Base-by-base conservation (phyloP, 2,888 invertebrate species). In the Lasius fuliginosus region DNA sequence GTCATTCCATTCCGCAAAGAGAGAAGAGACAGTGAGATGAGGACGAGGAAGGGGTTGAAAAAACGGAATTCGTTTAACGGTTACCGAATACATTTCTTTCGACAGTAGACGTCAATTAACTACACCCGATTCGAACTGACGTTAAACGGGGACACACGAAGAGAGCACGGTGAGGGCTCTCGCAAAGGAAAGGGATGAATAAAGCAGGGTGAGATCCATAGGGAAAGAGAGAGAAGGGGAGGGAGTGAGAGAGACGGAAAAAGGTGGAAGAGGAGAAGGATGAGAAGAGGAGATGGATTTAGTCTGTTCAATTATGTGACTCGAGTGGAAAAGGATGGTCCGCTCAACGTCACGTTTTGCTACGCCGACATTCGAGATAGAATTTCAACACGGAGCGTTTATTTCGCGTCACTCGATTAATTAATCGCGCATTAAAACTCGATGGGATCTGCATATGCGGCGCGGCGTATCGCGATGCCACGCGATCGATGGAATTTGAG, bases 81-180 rank as follows among this genome's bases (percentile, higher is more conserved):
- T 82, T 88, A 86, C 85, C 86, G 86, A 90, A 90, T 90, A 90
- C 89, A 90, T 90, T 90, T 90, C 90, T 90, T 90, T 89, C 85
- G 85, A 85, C 88, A 87, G 86, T 86, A 85, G 86, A 90, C 85
- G 90, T 90, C 89, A 90, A 90, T 90, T 90, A 90, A 90, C 88
- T 73, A 85, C 69, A 84, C 84, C 75, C 87, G 86, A 90, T 89
- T 89, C 87, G 85, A 90, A 89, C 86, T 88, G 90, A 90, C 90
- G 87, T 86, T 85, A 87, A 89, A 88, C 82, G 85, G 69, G 85
- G 82, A 79, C 82, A 83, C 75, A 65, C 71, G 83, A 67, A 74
- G 85, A 79, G 83, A 76, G 60, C 73, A 84, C 65, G 84, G n/a
- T 27, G 82, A 74, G 62, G 76, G 83, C 60, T 49, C 81, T 40